A percentile compares a stretch with the other conserved stretches of the same genome.
These are phyloP conservation scores for Euschistus heros DNA, from an alignment of 1,140 invertebrate species.

Conservation along the genomic window DNA sequence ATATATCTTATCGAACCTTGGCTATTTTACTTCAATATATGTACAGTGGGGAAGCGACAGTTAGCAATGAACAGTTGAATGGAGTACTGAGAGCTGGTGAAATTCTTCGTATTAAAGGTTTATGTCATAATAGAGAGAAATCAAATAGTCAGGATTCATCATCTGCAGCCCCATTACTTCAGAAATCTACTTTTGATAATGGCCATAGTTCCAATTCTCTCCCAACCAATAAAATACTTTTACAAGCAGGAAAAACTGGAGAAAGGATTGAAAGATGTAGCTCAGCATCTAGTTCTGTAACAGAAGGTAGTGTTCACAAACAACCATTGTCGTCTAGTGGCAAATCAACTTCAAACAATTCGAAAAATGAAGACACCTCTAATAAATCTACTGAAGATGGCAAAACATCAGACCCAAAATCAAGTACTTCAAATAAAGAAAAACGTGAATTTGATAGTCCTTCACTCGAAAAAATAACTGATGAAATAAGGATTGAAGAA, in stretches of 20 bases:
- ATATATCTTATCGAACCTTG: slow-evolving; percentile 63
- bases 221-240: neutral
- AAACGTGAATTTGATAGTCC: neutral
- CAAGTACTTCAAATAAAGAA: neutral
- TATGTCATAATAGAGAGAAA: slow-evolving; percentile 24
- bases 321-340: neutral
- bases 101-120: slow-evolving; percentile 52
- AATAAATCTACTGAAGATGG: too few relatives aligned
- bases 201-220: neutral
- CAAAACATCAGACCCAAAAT: too few relatives aligned
- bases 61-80: slow-evolving; percentile 69
- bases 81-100: slow-evolving; percentile 67
- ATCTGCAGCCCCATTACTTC: neutral
- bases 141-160: neutral
- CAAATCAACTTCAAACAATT: neutral
- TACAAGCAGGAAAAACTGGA: neutral
- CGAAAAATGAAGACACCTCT: too few relatives aligned
- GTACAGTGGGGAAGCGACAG: slow-evolving; percentile 75
- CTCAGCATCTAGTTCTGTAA: neutral
- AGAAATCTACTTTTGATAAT: neutral
- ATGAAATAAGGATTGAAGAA: slow-evolving; percentile 27
- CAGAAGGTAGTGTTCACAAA: slow-evolving; percentile 1
- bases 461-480: neutral
- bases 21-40: slow-evolving; percentile 76
- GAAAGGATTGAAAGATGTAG: neutral